Percentiles rank a stretch among this genome's conserved stretches.
Conservation (phyloP, 1,140 invertebrate genomes). For the Meloidogyne floridensis region DNA sequence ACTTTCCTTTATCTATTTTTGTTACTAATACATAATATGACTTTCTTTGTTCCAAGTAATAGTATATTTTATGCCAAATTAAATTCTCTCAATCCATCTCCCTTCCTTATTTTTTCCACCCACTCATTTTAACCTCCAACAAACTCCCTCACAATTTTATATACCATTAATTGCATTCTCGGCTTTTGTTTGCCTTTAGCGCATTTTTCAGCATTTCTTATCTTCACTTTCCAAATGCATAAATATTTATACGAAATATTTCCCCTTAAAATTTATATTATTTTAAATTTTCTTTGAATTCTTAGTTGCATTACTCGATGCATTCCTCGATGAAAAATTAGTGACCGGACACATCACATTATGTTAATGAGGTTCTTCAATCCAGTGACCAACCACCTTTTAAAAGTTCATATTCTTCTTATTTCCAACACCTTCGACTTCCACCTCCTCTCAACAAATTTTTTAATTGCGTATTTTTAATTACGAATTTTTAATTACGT, state of each 20-base stretch:
- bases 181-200: slow-evolving; percentile 8
- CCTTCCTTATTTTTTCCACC: slow-evolving; percentile 3
- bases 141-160: not conserved
- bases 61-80: slow-evolving; percentile 4
- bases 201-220: not conserved
- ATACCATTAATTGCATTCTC: slow-evolving; percentile 2
- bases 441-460: too few species aligned
- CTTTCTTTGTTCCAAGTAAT: not conserved
- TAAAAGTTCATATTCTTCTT: too few species aligned
- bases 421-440: too few species aligned
- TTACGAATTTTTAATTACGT: too few species aligned
- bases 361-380: too few species aligned
- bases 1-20: not conserved
- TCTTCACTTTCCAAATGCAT: not conserved
- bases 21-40: not conserved
- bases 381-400: too few species aligned
- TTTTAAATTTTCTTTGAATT: not conserved
- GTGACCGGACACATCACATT: too few species aligned
- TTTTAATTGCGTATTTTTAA: too few species aligned
- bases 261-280: not conserved
- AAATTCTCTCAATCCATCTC: not conserved
- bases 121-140: not conserved
- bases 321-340: too few species aligned
- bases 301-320: too few species aligned
- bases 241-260: not conserved